phyloP scores from a whole-genome alignment of 2,888 invertebrate genomes.

The Oeneis ivallda region DNA sequence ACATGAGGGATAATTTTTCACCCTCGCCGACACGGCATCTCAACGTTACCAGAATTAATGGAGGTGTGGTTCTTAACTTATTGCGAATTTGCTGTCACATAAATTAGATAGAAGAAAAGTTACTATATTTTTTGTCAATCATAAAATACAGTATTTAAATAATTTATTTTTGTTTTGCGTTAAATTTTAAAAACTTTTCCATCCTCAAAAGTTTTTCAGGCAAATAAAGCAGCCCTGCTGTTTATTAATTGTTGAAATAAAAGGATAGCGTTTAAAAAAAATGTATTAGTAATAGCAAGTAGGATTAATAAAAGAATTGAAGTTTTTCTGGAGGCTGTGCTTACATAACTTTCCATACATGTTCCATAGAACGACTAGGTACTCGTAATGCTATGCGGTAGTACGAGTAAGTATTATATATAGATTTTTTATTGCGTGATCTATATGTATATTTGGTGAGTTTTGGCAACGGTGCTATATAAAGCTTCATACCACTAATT shows the following conservation, averaged over 20 bases:
- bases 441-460: background rate
- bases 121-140: background rate
- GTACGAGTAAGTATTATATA: too few relatives aligned
- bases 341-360: too few relatives aligned
- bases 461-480: slow-evolving; percentile 13
- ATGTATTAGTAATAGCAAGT: too few relatives aligned
- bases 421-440: background rate
- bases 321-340: too few relatives aligned
- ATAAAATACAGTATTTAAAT: background rate
- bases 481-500: slow-evolving; percentile 16
- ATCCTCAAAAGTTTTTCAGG: too few relatives aligned
- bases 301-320: too few relatives aligned
- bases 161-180: background rate
- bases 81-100: slow-evolving; percentile 7
- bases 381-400: too few relatives aligned
- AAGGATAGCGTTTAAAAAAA: too few relatives aligned
- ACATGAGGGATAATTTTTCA: slow-evolving; percentile 21
- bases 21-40: slow-evolving; percentile 10
- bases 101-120: background rate
- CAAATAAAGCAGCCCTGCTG: too few relatives aligned
- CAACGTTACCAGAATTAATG: slow-evolving; percentile 20
- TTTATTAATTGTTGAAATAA: too few relatives aligned
- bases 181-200: too few relatives aligned
- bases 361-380: too few relatives aligned
- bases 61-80: slow-evolving; percentile 1